phyloP scores from a whole-genome alignment of 1,140 invertebrate genomes.

The Aphelinus atriplicis region DNA sequence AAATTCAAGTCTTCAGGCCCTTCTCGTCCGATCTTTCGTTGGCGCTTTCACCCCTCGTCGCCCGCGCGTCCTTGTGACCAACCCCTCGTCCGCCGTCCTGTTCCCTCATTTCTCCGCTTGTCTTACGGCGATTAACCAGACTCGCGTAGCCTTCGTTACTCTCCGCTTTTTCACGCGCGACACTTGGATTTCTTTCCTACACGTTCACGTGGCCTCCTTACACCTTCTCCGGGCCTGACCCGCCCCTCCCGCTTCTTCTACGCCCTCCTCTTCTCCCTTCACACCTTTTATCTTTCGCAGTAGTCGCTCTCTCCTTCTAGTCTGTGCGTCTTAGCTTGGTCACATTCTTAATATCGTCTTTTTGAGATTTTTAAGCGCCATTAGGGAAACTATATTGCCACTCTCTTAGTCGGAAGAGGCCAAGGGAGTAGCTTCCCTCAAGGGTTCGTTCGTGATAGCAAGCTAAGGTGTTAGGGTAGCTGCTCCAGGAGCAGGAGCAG shows the following conservation, averaged over 20 bases:
- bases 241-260: slow-evolving; percentile 31
- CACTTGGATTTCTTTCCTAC: slow-evolving; percentile 33
- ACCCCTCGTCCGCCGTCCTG: slow-evolving; percentile 52
- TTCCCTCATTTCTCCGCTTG: slow-evolving; percentile 67
- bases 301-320: slow-evolving; percentile 34
- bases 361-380: slow-evolving; percentile 67
- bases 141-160: slow-evolving; percentile 55
- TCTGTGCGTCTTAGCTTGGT: slow-evolving; percentile 45
- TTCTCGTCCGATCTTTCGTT: slow-evolving; percentile 36
- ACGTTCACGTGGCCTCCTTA: not conserved
- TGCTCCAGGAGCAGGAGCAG: slow-evolving; percentile 25
- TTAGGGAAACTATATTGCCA: slow-evolving; percentile 67
- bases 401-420: slow-evolving; percentile 45
- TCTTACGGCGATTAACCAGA: slow-evolving; percentile 67
- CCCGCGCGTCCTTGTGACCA: slow-evolving; percentile 47
- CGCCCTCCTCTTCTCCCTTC: not conserved
- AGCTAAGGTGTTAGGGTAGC: slow-evolving; percentile 5
- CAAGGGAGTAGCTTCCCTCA: slow-evolving; percentile 13
- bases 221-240: not conserved
- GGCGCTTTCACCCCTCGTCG: slow-evolving; percentile 21
- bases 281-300: slow-evolving; percentile 31
- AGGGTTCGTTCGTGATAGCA: slow-evolving; percentile 33
- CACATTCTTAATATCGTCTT: slow-evolving; percentile 67
- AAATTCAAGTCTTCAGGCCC: slow-evolving; percentile 56
- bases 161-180: slow-evolving; percentile 41